Evolutionary conservation across 2,888 invertebrate species (phyloP).

Genomic region (Hyppa rectilinea): DNA sequence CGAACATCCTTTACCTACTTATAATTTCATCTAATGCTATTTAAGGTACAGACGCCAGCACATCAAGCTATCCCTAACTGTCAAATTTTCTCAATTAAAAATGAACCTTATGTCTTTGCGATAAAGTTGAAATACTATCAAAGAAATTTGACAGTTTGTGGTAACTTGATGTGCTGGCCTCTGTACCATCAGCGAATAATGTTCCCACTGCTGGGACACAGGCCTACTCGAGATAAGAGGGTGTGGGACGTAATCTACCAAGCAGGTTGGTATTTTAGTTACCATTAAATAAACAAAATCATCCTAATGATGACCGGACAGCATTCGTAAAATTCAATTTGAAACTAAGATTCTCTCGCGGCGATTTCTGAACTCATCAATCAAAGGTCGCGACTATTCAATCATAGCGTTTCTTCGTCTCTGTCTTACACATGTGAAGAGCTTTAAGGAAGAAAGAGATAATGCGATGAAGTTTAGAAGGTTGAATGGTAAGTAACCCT

Average conservation of each 20-base stretch:
- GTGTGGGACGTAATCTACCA: too few relatives aligned
- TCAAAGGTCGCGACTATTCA: constrained; percentile 74
- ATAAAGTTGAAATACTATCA: too few relatives aligned
- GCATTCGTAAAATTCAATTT: constrained; percentile 79
- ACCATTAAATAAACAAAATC: constrained; percentile 77
- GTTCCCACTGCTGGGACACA: too few relatives aligned
- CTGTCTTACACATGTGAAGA: constrained; percentile 37
- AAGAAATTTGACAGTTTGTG: too few relatives aligned
- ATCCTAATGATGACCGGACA: constrained; percentile 72
- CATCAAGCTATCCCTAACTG: too few relatives aligned
- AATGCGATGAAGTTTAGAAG: constrained; percentile 43
- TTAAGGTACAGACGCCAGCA: too few relatives aligned
- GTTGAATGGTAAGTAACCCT: constrained; percentile 61
- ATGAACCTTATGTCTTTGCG: too few relatives aligned
- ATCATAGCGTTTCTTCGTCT: constrained; percentile 55
- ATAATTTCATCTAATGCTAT: constrained; percentile 41
- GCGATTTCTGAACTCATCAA: constrained; percentile 78
- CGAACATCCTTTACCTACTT: constrained; percentile 13
- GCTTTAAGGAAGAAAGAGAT: constrained; percentile 47
- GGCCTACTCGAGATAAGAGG: too few relatives aligned
- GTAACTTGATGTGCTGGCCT: too few relatives aligned
- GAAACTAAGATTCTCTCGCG: constrained; percentile 70
- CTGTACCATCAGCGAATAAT: too few relatives aligned
- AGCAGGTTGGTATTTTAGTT: too few relatives aligned
- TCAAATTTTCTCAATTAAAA: too few relatives aligned